Conservation (phyloP, 2,888 invertebrate genomes). For the Harpalus rufipes region DNA sequence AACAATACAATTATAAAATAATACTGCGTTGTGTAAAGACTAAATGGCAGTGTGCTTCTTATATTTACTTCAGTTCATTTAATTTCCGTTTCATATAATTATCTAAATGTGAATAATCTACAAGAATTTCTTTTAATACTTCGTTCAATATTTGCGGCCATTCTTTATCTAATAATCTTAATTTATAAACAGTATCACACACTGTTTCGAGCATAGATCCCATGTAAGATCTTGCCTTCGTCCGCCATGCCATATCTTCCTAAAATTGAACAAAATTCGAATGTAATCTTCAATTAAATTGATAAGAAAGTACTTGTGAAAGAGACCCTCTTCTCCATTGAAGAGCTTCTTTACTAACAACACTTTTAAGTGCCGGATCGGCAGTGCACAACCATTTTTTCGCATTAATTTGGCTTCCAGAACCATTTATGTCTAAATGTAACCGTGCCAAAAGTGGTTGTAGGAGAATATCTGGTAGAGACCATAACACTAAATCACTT, state of each 20-base stretch:
- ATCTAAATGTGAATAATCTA: constrained; percentile 90
- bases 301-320: constrained; percentile 76
- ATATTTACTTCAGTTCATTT: constrained; percentile 78
- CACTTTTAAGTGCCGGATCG: constrained; percentile 88
- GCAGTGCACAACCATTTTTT: constrained; percentile 86
- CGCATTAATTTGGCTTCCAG: constrained; percentile 77
- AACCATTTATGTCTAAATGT: constrained; percentile 81
- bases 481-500: constrained; percentile 88
- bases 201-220: constrained; percentile 86
- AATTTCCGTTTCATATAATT: constrained; percentile 86
- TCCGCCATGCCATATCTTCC: constrained; percentile 86
- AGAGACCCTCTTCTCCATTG: constrained; percentile 86
- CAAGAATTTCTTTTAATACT: constrained; percentile 87
- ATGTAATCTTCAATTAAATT: neutral
- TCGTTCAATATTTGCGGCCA: constrained; percentile 89
- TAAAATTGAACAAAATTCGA: constrained; percentile 73
- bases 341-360: constrained; percentile 91
- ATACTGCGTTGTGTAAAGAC: constrained; percentile 63
- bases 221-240: constrained; percentile 86
- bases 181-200: constrained; percentile 87
- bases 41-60: constrained; percentile 66
- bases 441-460: constrained; percentile 87
- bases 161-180: constrained; percentile 85
- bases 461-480: constrained; percentile 87
- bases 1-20: constrained; percentile 59